Evolutionary conservation across 2,113 vertebrate species (phyloP).

Genomic region (Eleginops maclovinus): DNA sequence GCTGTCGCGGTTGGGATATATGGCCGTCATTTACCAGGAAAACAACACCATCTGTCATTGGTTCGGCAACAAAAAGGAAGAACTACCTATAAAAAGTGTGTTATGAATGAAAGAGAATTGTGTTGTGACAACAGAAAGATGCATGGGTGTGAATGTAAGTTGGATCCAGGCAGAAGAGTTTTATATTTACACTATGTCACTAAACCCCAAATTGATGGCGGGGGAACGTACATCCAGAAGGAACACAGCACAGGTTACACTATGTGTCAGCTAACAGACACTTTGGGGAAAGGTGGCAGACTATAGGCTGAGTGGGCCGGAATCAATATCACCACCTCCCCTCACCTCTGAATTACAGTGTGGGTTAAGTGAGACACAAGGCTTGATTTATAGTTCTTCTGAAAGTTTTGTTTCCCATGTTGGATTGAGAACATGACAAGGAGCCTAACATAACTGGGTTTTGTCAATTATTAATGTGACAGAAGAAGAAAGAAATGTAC

Average conservation of each 20-base stretch:
- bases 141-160: neutral
- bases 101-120: neutral
- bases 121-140: neutral
- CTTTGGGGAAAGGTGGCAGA: neutral
- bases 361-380: neutral
- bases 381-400: neutral
- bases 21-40: neutral
- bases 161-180: neutral
- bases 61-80: neutral
- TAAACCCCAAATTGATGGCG: no score
- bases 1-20: slow-evolving; percentile 6
- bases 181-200: neutral
- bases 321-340: no score
- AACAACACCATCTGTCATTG: neutral
- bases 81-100: neutral
- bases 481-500: neutral
- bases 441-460: no score
- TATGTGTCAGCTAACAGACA: neutral
- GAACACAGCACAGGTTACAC: neutral
- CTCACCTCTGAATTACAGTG: neutral
- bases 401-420: neutral
- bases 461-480: neutral
- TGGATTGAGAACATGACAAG: no score
- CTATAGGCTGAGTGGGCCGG: no score
- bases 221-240: neutral